Base-by-base conservation (phyloP, 1,140 invertebrate genomes). In the Aradophagus sp. region DNA sequence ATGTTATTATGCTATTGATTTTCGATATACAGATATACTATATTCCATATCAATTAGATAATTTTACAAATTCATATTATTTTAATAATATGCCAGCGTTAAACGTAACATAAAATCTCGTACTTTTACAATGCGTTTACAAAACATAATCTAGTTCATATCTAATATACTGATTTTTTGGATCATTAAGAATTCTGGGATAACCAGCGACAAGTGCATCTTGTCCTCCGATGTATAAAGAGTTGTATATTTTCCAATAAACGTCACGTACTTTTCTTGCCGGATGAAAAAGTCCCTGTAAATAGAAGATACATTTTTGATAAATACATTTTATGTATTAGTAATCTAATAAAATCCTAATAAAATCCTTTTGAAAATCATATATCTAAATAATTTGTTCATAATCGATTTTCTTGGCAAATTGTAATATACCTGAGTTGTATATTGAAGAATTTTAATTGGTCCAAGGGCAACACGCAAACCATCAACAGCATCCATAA, bases 201-300 rank as follows among this genome's bases (percentile, higher is more conserved):
- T 99, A 99, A 8, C 96, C 97, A 32, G 96, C 95, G n/a, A 99
- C 97, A 16, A 99, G 88, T 5, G 97, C 93, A 87, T 99, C 98
- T 87, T 99, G 97, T 17, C 96, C 97, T 11, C 98, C 98, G 76
- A 99, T 99, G 77, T 99, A 99, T 10, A 99, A 88, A 1, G 97
- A 98, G 87, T 99, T 99, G 85, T 99, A 99, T 70, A 98, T 97
- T 87, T 99, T 99, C 98, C 98, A 99, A 82, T 99, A 99, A 0
- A 99, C 97, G 83, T 99, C 98, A 19, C 98, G 90, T 0, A 99
- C 98, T 88, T 99, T 99, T 53, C 98, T 89, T 6, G 98, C 98
- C 6, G 98, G 98, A 88, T 99, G 98, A 83, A 99, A 99, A 13
- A 99, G 85, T 39, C 97, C 98, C 92, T 98, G 44, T 32, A 80